Evolutionary conservation across 2,888 invertebrate species (phyloP).

Genomic region (Drosophila demipolita): DNA sequence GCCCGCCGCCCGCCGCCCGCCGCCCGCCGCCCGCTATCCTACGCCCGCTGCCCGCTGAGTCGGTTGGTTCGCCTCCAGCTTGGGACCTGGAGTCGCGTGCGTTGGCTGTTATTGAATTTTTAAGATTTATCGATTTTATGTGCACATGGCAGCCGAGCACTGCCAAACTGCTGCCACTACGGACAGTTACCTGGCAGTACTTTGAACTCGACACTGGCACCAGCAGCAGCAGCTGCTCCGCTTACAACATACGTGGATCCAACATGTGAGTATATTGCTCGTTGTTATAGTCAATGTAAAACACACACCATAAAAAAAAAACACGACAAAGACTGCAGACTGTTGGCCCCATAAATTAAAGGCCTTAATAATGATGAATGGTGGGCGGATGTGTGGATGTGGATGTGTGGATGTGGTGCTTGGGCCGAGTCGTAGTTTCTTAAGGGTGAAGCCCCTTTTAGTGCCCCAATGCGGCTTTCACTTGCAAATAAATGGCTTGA

Average conservation of each 20-base stretch:
- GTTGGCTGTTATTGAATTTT: slow-evolving; percentile 77
- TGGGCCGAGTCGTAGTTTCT: slow-evolving; percentile 29
- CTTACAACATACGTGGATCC: slow-evolving; percentile 27
- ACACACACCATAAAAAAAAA: slow-evolving; percentile 70
- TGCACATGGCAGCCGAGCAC: slow-evolving; percentile 32
- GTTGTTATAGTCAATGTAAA: slow-evolving; percentile 78
- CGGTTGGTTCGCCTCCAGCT: slow-evolving; percentile 21
- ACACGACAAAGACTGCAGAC: slow-evolving; percentile 63
- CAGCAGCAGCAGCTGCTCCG: slow-evolving; percentile 56
- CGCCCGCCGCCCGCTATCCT: too few relatives aligned
- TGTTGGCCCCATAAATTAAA: slow-evolving; percentile 69
- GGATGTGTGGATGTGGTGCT: background rate
- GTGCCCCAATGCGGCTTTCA: background rate
- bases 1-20: too few relatives aligned
- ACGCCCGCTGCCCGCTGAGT: background rate
- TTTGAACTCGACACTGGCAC: slow-evolving; percentile 46
- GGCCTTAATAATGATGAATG: slow-evolving; percentile 77
- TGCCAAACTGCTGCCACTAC: slow-evolving; percentile 8
- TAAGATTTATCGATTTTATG: slow-evolving; percentile 79
- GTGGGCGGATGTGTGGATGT: background rate
- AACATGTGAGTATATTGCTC: slow-evolving; percentile 41
- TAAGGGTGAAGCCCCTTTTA: slow-evolving; percentile 16
- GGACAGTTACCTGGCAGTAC: slow-evolving; percentile 41
- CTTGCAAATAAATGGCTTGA: slow-evolving; percentile 5
- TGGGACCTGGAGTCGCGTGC: slow-evolving; percentile 53